These are phyloP conservation scores for Zeus faber DNA, from an alignment of 2,113 vertebrate species.

Conservation along the genomic window DNA sequence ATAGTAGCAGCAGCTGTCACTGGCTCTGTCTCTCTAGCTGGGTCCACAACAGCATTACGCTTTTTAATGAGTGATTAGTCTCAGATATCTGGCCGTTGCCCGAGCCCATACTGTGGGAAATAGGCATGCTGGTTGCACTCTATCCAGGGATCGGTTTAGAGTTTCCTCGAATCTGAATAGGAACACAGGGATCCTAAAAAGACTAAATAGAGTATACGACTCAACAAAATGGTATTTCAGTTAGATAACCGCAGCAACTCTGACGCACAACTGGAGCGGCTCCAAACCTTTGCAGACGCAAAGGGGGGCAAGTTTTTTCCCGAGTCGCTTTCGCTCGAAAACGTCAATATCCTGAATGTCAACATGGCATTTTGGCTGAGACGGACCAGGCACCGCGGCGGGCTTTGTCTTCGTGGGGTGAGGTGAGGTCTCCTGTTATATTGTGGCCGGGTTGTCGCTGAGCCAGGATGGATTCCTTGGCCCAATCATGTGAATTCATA, in stretches of 20 bases:
- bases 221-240: slow-evolving; percentile 50
- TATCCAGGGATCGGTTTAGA: slow-evolving; percentile 70
- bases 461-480: slow-evolving; percentile 13
- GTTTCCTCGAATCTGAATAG: slow-evolving; percentile 55
- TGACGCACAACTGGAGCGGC: slow-evolving; percentile 24
- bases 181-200: slow-evolving; percentile 42
- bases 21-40: slow-evolving; percentile 47
- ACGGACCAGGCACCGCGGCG: slow-evolving; percentile 13
- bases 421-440: slow-evolving; percentile 14
- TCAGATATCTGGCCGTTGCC: slow-evolving; percentile 74
- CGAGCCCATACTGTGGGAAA: slow-evolving; percentile 74
- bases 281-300: slow-evolving; percentile 15
- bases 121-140: slow-evolving; percentile 59
- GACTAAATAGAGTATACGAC: slow-evolving; percentile 39
- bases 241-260: slow-evolving; percentile 39
- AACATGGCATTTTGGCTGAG: slow-evolving; percentile 14
- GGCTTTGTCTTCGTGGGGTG: slow-evolving; percentile 12
- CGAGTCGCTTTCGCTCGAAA: no score
- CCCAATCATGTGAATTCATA: slow-evolving; percentile 10
- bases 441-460: slow-evolving; percentile 1
- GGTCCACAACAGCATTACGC: slow-evolving; percentile 55
- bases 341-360: no score
- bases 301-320: no score
- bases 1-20: slow-evolving; percentile 70
- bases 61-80: slow-evolving; percentile 80